A percentile compares a stretch with the other conserved stretches of the same genome.
Conservation (phyloP, 2,888 invertebrate genomes). For the Caradrina clavipalpis region DNA sequence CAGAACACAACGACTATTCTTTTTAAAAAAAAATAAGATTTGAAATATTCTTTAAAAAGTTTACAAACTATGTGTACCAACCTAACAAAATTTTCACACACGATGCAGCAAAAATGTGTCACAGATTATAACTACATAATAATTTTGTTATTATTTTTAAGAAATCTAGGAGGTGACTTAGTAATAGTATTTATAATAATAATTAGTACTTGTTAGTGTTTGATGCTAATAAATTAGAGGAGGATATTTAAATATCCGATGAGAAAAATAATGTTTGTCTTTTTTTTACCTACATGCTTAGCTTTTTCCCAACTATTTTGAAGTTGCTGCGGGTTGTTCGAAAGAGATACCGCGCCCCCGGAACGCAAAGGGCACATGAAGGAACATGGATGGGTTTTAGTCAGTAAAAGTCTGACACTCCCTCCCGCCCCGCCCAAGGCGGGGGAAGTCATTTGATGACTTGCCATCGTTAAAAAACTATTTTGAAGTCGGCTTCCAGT, state of each 20-base stretch:
- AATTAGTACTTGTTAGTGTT: slow-evolving; percentile 67
- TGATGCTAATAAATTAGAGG: slow-evolving; percentile 60
- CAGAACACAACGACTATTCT: too few relatives aligned
- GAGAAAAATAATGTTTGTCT: slow-evolving; percentile 27
- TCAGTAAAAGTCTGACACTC: too few relatives aligned
- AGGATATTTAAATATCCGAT: slow-evolving; percentile 60
- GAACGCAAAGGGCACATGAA: too few relatives aligned
- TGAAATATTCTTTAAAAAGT: slow-evolving; percentile 23
- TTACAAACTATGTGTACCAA: background rate
- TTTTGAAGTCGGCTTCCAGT: too few relatives aligned
- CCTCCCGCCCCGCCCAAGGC: too few relatives aligned
- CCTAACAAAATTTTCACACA: background rate
- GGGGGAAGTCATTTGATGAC: too few relatives aligned
- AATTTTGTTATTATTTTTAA: slow-evolving; percentile 50
- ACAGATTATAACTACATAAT: slow-evolving; percentile 1
- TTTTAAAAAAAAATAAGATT: background rate
- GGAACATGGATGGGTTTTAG: too few relatives aligned
- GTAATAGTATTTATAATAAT: slow-evolving; percentile 52
- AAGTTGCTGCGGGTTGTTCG: too few relatives aligned
- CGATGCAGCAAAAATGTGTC: slow-evolving; percentile 4
- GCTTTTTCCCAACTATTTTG: too few relatives aligned
- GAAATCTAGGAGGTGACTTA: slow-evolving; percentile 81
- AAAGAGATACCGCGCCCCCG: too few relatives aligned
- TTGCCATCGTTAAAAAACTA: too few relatives aligned
- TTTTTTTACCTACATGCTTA: background rate